A percentile compares a stretch with the other conserved stretches of the same genome.
Evolutionary conservation across 2,113 vertebrate genomes (phyloP).

Genomic region (Otocyon megalotis): DNA sequence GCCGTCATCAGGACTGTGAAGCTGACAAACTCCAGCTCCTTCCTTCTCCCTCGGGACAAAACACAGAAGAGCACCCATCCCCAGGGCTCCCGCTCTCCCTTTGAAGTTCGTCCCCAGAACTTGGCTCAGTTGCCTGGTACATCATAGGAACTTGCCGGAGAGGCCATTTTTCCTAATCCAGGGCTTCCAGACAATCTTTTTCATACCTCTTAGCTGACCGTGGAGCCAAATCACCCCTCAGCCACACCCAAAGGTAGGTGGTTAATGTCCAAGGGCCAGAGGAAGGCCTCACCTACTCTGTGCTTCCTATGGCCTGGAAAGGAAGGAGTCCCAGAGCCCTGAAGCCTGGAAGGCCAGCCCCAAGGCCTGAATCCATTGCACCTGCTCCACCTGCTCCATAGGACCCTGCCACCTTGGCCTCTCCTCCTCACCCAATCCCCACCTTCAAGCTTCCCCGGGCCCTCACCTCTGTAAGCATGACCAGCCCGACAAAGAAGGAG

Average conservation of each 20-base stretch:
- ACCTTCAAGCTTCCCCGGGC: not conserved
- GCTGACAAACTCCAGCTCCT: not conserved
- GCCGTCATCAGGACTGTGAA: not conserved
- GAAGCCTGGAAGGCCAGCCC: not conserved
- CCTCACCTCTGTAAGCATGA: constrained; percentile 96
- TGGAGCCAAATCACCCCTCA: not conserved
- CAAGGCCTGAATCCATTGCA: no score
- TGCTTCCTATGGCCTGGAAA: not conserved
- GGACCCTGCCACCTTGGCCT: not conserved
- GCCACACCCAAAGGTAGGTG: not conserved
- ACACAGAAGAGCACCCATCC: not conserved
- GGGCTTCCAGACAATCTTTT: not conserved
- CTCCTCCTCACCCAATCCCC: rapidly evolving
- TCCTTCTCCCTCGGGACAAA: not conserved
- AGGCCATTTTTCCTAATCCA: not conserved
- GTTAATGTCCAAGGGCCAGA: not conserved
- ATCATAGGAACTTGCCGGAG: not conserved
- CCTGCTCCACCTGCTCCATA: not conserved
- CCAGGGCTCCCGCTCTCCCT: not conserved
- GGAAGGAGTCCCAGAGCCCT: not conserved
- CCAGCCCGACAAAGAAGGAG: constrained; percentile 93
- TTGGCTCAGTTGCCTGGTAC: not conserved
- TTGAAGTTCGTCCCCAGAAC: not conserved
- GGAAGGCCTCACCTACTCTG: not conserved
- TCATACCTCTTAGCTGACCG: not conserved